Conservation (phyloP, 2,113 vertebrate species). For the Pteruthius melanotis region DNA sequence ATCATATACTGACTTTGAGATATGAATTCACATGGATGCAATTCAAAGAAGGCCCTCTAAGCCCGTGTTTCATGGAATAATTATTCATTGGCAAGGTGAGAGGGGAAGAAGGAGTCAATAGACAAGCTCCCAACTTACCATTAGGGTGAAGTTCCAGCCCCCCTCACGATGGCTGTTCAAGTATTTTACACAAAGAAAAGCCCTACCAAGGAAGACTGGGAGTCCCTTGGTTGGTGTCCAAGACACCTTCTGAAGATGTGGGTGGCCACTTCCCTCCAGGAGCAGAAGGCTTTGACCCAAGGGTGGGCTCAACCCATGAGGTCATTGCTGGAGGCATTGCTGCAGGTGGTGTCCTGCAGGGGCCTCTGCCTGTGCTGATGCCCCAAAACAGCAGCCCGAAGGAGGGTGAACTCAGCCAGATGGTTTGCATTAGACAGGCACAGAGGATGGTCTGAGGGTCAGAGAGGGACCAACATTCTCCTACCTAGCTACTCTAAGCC, state of each 20-base stretch:
- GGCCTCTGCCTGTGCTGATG: background rate
- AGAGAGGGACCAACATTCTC: background rate
- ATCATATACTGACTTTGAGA: background rate
- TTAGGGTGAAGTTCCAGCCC: background rate
- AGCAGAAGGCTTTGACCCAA: background rate
- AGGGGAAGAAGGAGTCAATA: background rate
- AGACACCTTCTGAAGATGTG: background rate
- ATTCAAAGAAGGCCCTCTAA: background rate
- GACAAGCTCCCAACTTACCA: background rate
- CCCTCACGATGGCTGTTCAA: background rate
- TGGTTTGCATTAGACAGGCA: background rate
- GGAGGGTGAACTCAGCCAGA: background rate
- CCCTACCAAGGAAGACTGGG: background rate
- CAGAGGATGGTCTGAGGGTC: background rate
- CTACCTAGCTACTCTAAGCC: background rate
- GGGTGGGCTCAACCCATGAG: background rate
- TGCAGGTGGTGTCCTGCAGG: background rate
- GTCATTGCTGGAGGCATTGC: fast-evolving
- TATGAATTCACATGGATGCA: background rate
- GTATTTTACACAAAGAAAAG: background rate
- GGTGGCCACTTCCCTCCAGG: background rate
- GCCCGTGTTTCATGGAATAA: background rate
- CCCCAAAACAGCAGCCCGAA: background rate
- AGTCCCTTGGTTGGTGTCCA: background rate
- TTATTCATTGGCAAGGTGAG: background rate